A percentile compares a stretch with the other conserved stretches of the same genome.
Evolutionary conservation across 2,797 vertebrate genomes (phyloP).

Genomic region (Halcyon leucocephala): DNA sequence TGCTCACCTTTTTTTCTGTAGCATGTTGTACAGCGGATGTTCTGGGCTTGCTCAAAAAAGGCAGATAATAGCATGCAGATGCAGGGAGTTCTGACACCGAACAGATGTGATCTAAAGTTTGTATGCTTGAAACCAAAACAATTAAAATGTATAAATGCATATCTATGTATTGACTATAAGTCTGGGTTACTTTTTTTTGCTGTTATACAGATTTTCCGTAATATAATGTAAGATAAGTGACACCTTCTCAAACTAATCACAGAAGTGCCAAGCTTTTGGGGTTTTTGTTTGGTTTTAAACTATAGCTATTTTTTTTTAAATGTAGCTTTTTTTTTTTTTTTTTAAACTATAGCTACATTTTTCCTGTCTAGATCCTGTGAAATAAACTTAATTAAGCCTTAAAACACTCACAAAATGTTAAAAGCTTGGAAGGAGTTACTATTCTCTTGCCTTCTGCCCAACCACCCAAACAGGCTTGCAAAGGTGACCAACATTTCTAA

Average conservation of each 20-base stretch:
- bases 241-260: conserved; percentile 77
- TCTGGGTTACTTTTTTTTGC: conserved; percentile 65
- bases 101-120: conserved; percentile 69
- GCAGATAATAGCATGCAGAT: conserved; percentile 72
- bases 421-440: conserved; percentile 62
- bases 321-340: background rate
- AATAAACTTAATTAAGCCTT: conserved; percentile 78
- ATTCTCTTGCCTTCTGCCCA: background rate
- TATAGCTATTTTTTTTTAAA: background rate
- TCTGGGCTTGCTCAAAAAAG: conserved; percentile 82
- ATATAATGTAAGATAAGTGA: conserved; percentile 75
- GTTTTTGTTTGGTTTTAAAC: background rate
- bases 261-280: conserved; percentile 80
- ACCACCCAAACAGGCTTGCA: background rate
- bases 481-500: background rate
- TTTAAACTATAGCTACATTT: background rate
- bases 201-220: conserved; percentile 67
- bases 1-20: conserved; percentile 68
- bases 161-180: conserved; percentile 68
- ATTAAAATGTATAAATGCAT: conserved; percentile 76
- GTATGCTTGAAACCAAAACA: conserved; percentile 80
- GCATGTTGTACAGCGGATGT: conserved; percentile 83
- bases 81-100: conserved; percentile 76
- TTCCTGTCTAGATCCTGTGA: conserved; percentile 69
- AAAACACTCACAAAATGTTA: conserved; percentile 71